phyloP scores from a whole-genome alignment of 2,113 vertebrate species.

The Oncorhynchus nerka region DNA sequence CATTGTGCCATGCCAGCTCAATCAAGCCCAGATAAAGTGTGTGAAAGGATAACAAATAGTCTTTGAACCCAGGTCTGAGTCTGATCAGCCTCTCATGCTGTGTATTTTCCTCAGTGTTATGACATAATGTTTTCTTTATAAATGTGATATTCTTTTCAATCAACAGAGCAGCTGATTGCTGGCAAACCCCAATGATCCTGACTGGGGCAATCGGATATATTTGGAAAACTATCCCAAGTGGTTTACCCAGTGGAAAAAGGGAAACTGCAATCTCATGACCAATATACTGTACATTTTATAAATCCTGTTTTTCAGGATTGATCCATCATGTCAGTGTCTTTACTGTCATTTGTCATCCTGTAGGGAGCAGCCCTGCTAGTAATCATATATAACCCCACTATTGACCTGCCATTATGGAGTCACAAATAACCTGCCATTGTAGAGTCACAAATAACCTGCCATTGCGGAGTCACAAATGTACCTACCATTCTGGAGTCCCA shows the following conservation, averaged over 20 bases:
- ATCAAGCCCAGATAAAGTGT: too few relatives aligned
- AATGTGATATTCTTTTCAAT: slow-evolving; percentile 8
- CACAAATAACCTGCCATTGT: slow-evolving; percentile 6
- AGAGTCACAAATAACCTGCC: neutral
- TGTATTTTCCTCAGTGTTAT: slow-evolving; percentile 4
- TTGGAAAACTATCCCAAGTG: neutral
- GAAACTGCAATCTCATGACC: neutral
- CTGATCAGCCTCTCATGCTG: neutral
- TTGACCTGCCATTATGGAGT: slow-evolving; percentile 12
- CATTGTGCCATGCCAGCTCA: too few relatives aligned
- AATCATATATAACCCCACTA: slow-evolving; percentile 24
- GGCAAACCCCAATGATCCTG: slow-evolving; percentile 12
- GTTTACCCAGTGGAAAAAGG: neutral
- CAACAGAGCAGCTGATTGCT: slow-evolving; percentile 4
- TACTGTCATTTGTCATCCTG: neutral
- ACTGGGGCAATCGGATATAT: neutral
- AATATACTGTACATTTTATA: neutral
- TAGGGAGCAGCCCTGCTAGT: neutral
- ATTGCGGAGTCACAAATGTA: too few relatives aligned
- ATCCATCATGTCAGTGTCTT: neutral
- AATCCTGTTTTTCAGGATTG: neutral
- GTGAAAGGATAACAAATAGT: too few relatives aligned
- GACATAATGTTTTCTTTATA: slow-evolving; percentile 22
- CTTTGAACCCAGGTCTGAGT: too few relatives aligned
- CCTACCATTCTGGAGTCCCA: too few relatives aligned